phyloP scores from a whole-genome alignment of 2,888 invertebrate species.

The Allolobophora icterica region DNA sequence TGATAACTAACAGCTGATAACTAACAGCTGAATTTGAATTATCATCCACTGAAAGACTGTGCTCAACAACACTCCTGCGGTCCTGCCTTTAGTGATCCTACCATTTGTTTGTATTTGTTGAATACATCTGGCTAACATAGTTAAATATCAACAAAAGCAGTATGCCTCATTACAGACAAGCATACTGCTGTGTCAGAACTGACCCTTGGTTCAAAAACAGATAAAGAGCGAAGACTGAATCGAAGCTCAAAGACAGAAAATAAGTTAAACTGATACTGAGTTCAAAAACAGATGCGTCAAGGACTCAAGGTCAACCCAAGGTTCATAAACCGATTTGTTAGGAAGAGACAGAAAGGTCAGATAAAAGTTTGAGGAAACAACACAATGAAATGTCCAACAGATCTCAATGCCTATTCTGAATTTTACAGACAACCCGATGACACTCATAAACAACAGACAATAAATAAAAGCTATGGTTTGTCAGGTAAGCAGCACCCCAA shows the following conservation, averaged over 20 bases:
- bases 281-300: neutral
- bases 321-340: neutral
- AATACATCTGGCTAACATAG: neutral
- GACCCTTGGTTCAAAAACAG: constrained; percentile 8
- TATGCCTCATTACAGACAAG: neutral
- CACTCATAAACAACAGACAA: neutral
- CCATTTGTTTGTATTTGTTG: neutral
- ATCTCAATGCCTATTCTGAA: neutral
- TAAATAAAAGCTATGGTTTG: too few relatives aligned
- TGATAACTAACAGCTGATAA: constrained; percentile 17
- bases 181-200: neutral
- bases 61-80: neutral
- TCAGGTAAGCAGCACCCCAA: neutral
- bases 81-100: neutral
- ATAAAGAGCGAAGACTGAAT: neutral
- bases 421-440: neutral
- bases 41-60: neutral
- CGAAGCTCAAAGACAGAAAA: neutral
- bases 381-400: neutral
- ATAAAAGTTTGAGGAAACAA: neutral
- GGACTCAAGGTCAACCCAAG: neutral
- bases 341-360: neutral
- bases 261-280: neutral
- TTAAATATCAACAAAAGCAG: neutral
- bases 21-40: neutral